Conservation (phyloP, 2,888 invertebrate genomes). For the Sclerodermus sp. region DNA sequence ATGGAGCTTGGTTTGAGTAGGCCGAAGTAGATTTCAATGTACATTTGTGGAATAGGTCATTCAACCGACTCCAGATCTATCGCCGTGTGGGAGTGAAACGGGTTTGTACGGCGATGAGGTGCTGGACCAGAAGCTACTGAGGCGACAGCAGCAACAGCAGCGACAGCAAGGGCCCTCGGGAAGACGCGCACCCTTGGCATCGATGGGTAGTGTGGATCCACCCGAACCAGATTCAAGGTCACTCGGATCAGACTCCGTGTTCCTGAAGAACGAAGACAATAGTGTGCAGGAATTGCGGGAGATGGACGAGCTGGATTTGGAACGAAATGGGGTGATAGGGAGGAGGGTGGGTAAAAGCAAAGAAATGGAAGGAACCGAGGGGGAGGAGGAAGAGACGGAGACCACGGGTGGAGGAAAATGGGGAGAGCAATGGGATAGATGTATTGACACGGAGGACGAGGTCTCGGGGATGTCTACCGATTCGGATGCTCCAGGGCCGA, state of each 20-base stretch:
- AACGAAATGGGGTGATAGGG: too few species aligned
- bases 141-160: slow-evolving; percentile 1
- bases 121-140: slow-evolving; percentile 13
- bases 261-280: slow-evolving; percentile 66
- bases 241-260: slow-evolving; percentile 79
- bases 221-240: slow-evolving; percentile 72
- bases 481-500: slow-evolving; percentile 64
- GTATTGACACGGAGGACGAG: slow-evolving; percentile 80
- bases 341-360: too few species aligned
- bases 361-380: slow-evolving; percentile 8
- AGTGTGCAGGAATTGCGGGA: too few species aligned
- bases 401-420: background rate
- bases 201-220: slow-evolving; percentile 73
- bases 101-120: slow-evolving; percentile 58
- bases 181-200: slow-evolving; percentile 75
- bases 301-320: too few species aligned
- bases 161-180: slow-evolving; percentile 27
- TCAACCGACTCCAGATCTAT: slow-evolving; percentile 80
- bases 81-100: slow-evolving; percentile 75
- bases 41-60: slow-evolving; percentile 61
- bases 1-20: too few species aligned
- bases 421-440: slow-evolving; percentile 40
- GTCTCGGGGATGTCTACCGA: slow-evolving; percentile 83
- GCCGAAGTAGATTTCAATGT: too few species aligned
- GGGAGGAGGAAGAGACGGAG: slow-evolving; percentile 18